phyloP scores from a whole-genome alignment of 2,113 vertebrate species.

The Octodon degus region DNA sequence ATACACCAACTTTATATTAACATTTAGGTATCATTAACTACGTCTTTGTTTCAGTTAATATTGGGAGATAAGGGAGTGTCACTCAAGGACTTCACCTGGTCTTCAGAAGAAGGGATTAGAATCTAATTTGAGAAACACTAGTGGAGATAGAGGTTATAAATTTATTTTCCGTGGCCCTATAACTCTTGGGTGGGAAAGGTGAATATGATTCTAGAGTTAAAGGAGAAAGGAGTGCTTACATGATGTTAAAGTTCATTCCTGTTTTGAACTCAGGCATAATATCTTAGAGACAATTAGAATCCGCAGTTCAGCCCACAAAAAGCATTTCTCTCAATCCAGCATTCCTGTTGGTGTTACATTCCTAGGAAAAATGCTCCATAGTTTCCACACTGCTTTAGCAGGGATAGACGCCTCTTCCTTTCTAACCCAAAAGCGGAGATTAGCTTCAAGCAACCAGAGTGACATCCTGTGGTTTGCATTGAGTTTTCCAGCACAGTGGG shows the following conservation, averaged over 20 bases:
- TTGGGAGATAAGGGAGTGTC: neutral
- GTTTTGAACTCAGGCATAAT: neutral
- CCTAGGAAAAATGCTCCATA: neutral
- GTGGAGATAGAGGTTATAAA: constrained; percentile 37
- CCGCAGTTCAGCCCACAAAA: neutral
- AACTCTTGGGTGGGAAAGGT: neutral
- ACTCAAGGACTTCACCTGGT: neutral
- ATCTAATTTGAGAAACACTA: neutral
- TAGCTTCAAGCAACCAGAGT: neutral
- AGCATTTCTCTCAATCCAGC: neutral
- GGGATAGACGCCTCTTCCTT: neutral
- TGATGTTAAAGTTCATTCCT: constrained; percentile 13
- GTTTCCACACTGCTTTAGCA: neutral
- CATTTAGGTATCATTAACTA: constrained; percentile 23
- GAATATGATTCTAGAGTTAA: neutral
- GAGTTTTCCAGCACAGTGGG: neutral
- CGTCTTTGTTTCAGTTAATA: neutral
- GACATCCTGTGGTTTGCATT: neutral
- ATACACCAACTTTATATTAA: neutral
- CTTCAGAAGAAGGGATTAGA: neutral
- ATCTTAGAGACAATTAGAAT: neutral
- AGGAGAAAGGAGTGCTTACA: neutral
- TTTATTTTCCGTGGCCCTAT: neutral
- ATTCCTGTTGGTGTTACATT: neutral
- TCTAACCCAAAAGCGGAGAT: neutral